Conservation (phyloP, 2,888 invertebrate species). For the Agonopterix heracliana region DNA sequence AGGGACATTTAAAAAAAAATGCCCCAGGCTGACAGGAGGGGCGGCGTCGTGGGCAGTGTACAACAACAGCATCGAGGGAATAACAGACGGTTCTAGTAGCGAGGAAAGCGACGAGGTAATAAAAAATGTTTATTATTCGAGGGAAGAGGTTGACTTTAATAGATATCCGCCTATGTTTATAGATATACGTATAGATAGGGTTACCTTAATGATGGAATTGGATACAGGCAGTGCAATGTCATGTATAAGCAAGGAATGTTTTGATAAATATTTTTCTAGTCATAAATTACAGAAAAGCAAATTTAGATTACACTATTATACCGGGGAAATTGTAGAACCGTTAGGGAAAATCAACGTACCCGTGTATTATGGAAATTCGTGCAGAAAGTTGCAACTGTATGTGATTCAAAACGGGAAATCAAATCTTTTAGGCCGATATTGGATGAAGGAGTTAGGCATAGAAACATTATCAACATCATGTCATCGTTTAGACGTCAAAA, state of each 20-base stretch:
- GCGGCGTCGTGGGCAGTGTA: background rate
- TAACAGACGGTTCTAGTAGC: background rate
- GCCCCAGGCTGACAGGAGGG: background rate
- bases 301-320: background rate
- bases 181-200: background rate
- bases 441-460: slow-evolving; percentile 11
- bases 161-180: background rate
- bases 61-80: background rate
- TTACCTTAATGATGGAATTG: slow-evolving; percentile 7
- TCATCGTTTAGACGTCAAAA: background rate
- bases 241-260: slow-evolving; percentile 13
- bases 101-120: background rate
- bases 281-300: slow-evolving; percentile 7
- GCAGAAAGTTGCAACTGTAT: slow-evolving; percentile 2
- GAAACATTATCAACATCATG: background rate
- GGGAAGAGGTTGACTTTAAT: background rate
- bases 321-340: slow-evolving; percentile 8
- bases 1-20: slow-evolving; percentile 6
- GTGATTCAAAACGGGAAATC: background rate
- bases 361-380: slow-evolving; percentile 4
- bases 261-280: slow-evolving; percentile 4
- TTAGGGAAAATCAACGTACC: slow-evolving; percentile 5
- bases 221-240: slow-evolving; percentile 18
- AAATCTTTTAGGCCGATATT: slow-evolving; percentile 12
- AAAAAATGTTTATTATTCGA: background rate